Conservation (phyloP, 2,113 vertebrate species). For the Clarias magur region DNA sequence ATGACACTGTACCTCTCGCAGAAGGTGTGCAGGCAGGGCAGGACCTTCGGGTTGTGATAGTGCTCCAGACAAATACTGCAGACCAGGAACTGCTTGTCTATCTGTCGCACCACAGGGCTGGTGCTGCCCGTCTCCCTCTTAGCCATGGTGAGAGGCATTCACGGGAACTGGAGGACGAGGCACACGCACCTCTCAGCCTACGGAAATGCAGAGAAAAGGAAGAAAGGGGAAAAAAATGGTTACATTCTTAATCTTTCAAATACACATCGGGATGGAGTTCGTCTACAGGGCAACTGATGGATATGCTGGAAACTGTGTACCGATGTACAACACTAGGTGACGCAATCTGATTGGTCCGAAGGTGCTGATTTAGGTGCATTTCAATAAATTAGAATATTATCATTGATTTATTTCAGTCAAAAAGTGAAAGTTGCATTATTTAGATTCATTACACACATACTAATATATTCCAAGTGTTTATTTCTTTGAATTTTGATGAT, state of each 20-base stretch:
- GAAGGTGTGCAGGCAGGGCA: slow-evolving; percentile 88
- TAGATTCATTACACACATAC: no score
- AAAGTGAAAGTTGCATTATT: no score
- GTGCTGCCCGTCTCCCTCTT: slow-evolving; percentile 79
- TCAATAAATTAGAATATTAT: no score
- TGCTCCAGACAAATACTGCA: slow-evolving; percentile 95
- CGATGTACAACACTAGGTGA: not conserved
- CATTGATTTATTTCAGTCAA: no score
- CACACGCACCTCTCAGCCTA: slow-evolving; percentile 58
- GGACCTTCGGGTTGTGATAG: slow-evolving; percentile 85
- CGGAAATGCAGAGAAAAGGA: slow-evolving; percentile 27
- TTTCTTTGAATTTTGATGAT: no score
- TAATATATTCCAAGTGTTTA: no score
- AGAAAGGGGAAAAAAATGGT: not conserved
- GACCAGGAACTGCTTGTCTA: slow-evolving; percentile 94
- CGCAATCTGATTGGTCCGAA: not conserved
- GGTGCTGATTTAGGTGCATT: no score
- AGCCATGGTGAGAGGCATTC: slow-evolving; percentile 79
- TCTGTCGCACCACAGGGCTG: slow-evolving; percentile 91
- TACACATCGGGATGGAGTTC: not conserved
- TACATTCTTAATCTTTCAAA: no score
- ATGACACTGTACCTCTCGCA: slow-evolving; percentile 83
- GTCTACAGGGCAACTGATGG: not conserved
- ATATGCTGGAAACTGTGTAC: not conserved
- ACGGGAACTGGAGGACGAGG: slow-evolving; percentile 46